phyloP scores from a whole-genome alignment of 2,797 vertebrate species.

The Rhyacichthys aspro region DNA sequence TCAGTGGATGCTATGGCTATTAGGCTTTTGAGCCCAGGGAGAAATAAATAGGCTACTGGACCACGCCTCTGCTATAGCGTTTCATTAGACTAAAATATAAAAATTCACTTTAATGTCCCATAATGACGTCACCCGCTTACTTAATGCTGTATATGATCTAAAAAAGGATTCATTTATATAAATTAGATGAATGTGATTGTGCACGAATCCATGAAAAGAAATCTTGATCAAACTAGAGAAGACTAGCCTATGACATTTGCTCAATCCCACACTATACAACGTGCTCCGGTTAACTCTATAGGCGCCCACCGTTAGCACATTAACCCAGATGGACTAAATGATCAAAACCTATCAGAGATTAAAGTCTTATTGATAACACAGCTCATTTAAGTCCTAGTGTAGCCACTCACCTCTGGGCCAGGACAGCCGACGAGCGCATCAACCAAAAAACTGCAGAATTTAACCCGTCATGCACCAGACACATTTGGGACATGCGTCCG shows the following conservation, averaged over 20 bases:
- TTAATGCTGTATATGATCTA: not conserved
- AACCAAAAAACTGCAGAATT: conserved; percentile 84
- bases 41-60: not conserved
- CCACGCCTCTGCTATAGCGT: not conserved
- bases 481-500: conserved; percentile 7
- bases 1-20: conserved; percentile 37
- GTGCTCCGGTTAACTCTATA: not conserved
- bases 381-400: conserved; percentile 20
- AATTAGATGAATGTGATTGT: not conserved
- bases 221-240: not conserved
- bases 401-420: conserved; percentile 40
- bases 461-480: conserved; percentile 77
- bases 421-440: conserved; percentile 55
- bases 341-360: too few relatives aligned
- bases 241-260: not conserved
- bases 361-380: conserved; percentile 9
- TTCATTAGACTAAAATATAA: not conserved
- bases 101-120: conserved; percentile 4
- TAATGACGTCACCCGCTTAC: conserved; percentile 5
- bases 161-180: too few relatives aligned
- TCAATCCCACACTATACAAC: conserved; percentile 2
- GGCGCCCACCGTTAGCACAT: too few relatives aligned
- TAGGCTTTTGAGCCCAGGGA: conserved; percentile 15
- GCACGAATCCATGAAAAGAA: not conserved
- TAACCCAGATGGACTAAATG: too few relatives aligned